A percentile compares a stretch with the other conserved stretches of the same genome.
Evolutionary conservation across 2,888 invertebrate species (phyloP).

Genomic region (Nephrotoma appendiculata): DNA sequence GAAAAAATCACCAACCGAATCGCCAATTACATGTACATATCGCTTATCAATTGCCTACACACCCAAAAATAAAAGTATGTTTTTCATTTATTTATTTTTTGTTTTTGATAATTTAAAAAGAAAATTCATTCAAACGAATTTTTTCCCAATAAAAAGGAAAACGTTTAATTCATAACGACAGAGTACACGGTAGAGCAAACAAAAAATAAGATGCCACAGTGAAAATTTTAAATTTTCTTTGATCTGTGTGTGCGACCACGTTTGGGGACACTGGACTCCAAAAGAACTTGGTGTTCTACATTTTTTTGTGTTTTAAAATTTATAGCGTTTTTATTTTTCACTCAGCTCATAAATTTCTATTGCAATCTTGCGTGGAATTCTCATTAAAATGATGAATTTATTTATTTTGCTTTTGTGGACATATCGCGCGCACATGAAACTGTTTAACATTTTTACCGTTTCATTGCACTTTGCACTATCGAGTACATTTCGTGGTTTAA

Average conservation of each 20-base stretch:
- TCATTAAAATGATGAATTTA: neutral
- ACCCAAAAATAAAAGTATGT: neutral
- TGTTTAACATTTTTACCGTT: neutral
- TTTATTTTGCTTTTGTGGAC: neutral
- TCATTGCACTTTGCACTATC: neutral
- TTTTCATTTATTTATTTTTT: too few relatives aligned
- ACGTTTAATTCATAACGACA: neutral
- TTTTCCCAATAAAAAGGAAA: neutral
- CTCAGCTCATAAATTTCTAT: neutral
- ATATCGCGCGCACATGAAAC: neutral
- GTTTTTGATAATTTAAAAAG: neutral
- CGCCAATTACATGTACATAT: neutral
- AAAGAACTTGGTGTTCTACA: neutral
- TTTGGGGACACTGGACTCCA: neutral
- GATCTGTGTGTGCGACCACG: neutral
- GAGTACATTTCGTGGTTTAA: neutral
- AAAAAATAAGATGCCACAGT: neutral
- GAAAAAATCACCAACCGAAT: neutral
- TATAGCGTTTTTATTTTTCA: neutral
- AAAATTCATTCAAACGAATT: neutral
- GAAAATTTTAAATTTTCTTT: neutral
- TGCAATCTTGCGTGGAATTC: neutral
- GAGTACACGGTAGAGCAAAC: neutral
- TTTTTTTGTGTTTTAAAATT: neutral
- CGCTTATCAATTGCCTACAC: neutral